Conservation (phyloP, 1,140 invertebrate genomes). For the Ooceraea biroi region DNA sequence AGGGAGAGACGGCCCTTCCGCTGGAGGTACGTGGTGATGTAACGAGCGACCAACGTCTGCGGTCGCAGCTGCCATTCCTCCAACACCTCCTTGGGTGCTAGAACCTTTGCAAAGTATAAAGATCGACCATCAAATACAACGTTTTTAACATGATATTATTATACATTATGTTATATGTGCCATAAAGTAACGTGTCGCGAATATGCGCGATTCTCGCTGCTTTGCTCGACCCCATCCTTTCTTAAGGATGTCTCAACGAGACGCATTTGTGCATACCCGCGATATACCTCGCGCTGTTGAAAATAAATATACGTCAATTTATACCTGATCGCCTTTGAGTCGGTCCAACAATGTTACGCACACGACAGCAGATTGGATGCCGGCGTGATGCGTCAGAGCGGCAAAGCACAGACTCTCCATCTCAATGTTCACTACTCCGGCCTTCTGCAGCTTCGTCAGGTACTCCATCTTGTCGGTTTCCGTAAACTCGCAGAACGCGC, state of each 20-base stretch:
- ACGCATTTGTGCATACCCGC: too few relatives aligned
- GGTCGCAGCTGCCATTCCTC: constrained; percentile 97
- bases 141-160: too few relatives aligned
- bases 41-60: constrained; percentile 94
- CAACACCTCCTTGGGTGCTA: constrained; percentile 94
- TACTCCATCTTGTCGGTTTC: constrained; percentile 96
- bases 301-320: too few relatives aligned
- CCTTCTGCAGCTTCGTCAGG: constrained; percentile 91
- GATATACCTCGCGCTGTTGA: too few relatives aligned
- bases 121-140: not conserved
- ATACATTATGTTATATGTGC: not conserved
- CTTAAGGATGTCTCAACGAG: too few relatives aligned
- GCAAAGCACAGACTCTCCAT: constrained; percentile 98
- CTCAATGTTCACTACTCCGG: constrained; percentile 98
- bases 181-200: not conserved
- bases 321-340: constrained; percentile 97
- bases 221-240: too few relatives aligned
- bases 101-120: constrained; percentile 88
- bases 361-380: constrained; percentile 96
- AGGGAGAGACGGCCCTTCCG: constrained; percentile 90
- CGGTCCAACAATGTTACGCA: constrained; percentile 98
- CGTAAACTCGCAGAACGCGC: constrained; percentile 98
- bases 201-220: not conserved
- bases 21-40: constrained; percentile 94
- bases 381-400: constrained; percentile 97